Percentiles rank a stretch among this genome's conserved stretches.
phyloP scores from a whole-genome alignment of 2,888 invertebrate genomes.

The Stictocephala bisonia region DNA sequence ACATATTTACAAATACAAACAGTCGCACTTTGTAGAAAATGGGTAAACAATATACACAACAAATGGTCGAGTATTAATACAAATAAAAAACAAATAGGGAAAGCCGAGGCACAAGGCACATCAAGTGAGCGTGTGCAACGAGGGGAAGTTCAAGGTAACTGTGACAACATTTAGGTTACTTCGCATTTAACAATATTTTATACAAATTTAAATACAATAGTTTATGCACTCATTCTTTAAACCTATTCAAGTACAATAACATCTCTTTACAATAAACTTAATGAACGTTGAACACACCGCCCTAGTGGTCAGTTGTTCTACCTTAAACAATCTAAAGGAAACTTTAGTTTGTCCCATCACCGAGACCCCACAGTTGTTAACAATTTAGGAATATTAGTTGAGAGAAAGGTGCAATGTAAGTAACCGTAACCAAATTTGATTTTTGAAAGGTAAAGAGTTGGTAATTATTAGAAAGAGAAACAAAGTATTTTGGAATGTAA shows the following conservation, averaged over 20 bases:
- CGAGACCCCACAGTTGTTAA: slow-evolving; percentile 53
- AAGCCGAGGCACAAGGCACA: slow-evolving; percentile 16
- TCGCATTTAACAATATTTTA: slow-evolving; percentile 41
- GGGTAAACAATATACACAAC: too few species aligned
- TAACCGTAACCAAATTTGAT: slow-evolving; percentile 51
- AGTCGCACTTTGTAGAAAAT: neutral
- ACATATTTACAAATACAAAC: slow-evolving; percentile 7
- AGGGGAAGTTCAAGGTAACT: slow-evolving; percentile 43
- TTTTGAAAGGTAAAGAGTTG: slow-evolving; percentile 41
- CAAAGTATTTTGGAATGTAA: slow-evolving; percentile 50
- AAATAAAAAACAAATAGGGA: slow-evolving; percentile 18
- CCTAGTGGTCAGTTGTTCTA: slow-evolving; percentile 35
- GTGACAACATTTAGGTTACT: slow-evolving; percentile 42
- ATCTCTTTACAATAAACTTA: slow-evolving; percentile 52
- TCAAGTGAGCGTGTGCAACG: slow-evolving; percentile 8
- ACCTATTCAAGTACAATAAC: slow-evolving; percentile 57
- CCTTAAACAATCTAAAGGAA: slow-evolving; percentile 47
- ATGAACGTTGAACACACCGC: slow-evolving; percentile 40
- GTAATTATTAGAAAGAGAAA: slow-evolving; percentile 34
- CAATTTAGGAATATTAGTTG: slow-evolving; percentile 45
- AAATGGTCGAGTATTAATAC: slow-evolving; percentile 32
- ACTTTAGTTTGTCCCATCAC: slow-evolving; percentile 53
- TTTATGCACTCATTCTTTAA: slow-evolving; percentile 44
- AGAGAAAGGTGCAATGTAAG: slow-evolving; percentile 49
- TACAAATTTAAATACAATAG: slow-evolving; percentile 48